Base-by-base conservation (phyloP, 2,113 vertebrate genomes). In the Psilopogon haemacephalus region DNA sequence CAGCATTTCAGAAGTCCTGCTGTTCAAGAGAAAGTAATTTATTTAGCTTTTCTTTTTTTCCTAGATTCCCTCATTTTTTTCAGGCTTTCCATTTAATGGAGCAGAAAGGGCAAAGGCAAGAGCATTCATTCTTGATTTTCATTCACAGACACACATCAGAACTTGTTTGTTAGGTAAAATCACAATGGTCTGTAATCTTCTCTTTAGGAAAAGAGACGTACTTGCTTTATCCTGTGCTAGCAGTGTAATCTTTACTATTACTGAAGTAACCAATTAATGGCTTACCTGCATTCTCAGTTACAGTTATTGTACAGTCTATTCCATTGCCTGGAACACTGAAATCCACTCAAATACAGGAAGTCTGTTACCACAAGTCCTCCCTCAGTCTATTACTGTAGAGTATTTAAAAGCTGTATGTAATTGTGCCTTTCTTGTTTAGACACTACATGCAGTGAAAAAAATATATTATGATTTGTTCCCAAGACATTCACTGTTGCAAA, bases 261-360 rank as follows among this genome's bases (percentile, higher is more conserved):
- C 19, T 35, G 55, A 28, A 9, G 24, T 18, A 62, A 72, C 33
- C 33, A 63, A 86, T 37, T 54, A 85, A 92, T 82, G 0, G 1
- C n/a, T 85, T 78, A 75, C 81, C 65, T 92, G n/a, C 89, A 74
- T 20, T 75, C 33, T 69, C 74, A 84, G 63, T 46, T 91, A 14
- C 28, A 87, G 78, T 73, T 89, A 86, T 17, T 87, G 37, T 50
- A 72, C 20, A 68, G 64, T 59, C 72, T 88, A 84, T 75, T 76
- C 38, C 37, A 27, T 30, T 32, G 26, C 85, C 85, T 33, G 14
- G 75, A 69, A 76, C 32, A 67, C 58, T 56, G 65, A 63, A 78
- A 84, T 58, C n/a, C 76, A 65, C 62, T 70, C 78, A 63, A 89
- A 87, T 85, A 70, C 71, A 89, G 74, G 89, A 95, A 89, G 75